Percentiles rank a stretch among this genome's conserved stretches.
Conservation (phyloP, 2,113 vertebrate genomes). For the Telmatochromis sp. region DNA sequence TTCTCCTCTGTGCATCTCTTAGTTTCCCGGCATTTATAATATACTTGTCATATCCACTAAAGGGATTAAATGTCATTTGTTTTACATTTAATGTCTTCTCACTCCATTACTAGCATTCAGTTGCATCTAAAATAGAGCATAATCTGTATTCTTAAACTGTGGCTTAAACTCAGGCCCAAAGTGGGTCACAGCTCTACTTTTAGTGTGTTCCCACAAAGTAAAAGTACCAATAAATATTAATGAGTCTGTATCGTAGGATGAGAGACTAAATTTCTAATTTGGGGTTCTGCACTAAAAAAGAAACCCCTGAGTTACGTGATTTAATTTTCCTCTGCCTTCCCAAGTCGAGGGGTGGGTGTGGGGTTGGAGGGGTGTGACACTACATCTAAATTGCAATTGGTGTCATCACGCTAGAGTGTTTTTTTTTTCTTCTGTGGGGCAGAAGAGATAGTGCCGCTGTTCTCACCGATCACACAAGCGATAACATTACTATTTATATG, state of each 20-base stretch:
- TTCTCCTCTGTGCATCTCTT: neutral
- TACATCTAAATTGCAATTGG: constrained; percentile 25
- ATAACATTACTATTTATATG: neutral
- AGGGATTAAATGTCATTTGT: neutral
- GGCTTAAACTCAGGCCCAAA: constrained; percentile 13
- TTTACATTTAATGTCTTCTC: neutral
- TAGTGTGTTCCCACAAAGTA: constrained; percentile 38
- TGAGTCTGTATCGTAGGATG: constrained; percentile 42
- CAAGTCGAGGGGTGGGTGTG: neutral
- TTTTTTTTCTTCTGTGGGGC: neutral
- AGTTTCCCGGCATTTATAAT: neutral
- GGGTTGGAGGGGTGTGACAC: neutral
- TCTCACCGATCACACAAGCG: neutral
- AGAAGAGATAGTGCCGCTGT: neutral
- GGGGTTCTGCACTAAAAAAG: constrained; percentile 41
- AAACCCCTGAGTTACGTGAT: constrained; percentile 28
- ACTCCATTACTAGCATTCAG: neutral
- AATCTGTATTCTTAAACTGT: constrained; percentile 36
- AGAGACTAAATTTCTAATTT: constrained; percentile 52
- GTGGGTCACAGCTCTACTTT: constrained; percentile 49
- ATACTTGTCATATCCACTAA: neutral
- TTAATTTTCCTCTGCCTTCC: constrained; percentile 37
- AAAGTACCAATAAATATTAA: constrained; percentile 66
- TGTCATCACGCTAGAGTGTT: neutral
- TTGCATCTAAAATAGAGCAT: neutral